A percentile compares a stretch with the other conserved stretches of the same genome.
phyloP scores from a whole-genome alignment of 2,888 invertebrate genomes.

The Heliconius charithonia region DNA sequence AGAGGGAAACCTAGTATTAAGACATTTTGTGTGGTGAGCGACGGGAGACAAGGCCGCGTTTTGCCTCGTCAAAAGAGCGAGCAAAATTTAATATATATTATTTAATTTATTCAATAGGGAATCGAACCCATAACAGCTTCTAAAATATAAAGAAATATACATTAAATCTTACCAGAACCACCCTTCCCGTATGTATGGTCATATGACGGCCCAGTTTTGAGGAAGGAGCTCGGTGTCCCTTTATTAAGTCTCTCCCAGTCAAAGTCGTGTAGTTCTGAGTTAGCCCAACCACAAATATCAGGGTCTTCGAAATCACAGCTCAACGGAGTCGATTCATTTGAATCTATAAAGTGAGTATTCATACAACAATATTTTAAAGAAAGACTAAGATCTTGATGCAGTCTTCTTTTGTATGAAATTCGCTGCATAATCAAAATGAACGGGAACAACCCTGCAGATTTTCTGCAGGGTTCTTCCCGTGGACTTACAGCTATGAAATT shows the following conservation, averaged over 20 bases:
- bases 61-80: too few relatives aligned
- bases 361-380: neutral
- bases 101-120: neutral
- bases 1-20: too few relatives aligned
- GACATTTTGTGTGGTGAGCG: too few relatives aligned
- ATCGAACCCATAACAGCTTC: too few relatives aligned
- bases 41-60: too few relatives aligned
- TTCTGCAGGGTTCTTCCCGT: too few relatives aligned
- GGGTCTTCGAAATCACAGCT: conserved; percentile 87
- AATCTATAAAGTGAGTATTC: conserved; percentile 31
- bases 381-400: too few relatives aligned
- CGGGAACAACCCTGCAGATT: too few relatives aligned
- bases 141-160: too few relatives aligned
- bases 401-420: too few relatives aligned
- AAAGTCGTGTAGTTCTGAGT: conserved; percentile 87
- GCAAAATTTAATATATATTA: neutral
- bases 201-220: conserved; percentile 88
- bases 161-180: conserved; percentile 31
- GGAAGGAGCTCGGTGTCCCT: conserved; percentile 85
- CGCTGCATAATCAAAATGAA: too few relatives aligned
- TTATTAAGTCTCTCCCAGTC: conserved; percentile 88
- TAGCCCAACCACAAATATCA: conserved; percentile 90
- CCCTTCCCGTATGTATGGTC: conserved; percentile 88
- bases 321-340: conserved; percentile 50
- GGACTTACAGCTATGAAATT: too few relatives aligned